These are phyloP conservation scores for Zapornia atra DNA, from an alignment of 2,113 vertebrate genomes.

Conservation along the genomic window DNA sequence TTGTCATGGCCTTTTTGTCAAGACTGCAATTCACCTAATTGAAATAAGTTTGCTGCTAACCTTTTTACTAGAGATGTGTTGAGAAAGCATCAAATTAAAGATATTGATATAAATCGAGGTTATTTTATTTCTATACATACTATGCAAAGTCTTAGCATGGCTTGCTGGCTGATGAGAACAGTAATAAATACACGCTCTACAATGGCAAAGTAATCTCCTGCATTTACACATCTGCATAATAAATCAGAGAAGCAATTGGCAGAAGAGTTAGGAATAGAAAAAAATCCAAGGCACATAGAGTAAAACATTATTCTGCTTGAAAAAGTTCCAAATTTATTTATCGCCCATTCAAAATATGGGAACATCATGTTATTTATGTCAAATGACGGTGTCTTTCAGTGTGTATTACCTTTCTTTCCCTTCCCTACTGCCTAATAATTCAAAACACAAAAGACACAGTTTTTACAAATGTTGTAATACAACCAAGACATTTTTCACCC, in stretches of 20 bases:
- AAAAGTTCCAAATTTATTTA: constrained; percentile 11
- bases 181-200: constrained; percentile 20
- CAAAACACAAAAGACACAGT: background rate
- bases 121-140: background rate
- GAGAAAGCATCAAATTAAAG: constrained; percentile 13
- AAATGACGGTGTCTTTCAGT: background rate
- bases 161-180: background rate
- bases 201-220: background rate
- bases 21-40: background rate
- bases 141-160: background rate
- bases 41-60: background rate
- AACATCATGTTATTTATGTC: background rate
- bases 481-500: background rate
- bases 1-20: background rate
- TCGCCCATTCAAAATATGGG: background rate
- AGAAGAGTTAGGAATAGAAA: background rate
- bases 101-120: background rate
- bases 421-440: background rate
- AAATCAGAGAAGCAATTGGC: constrained; percentile 6
- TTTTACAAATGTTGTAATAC: background rate
- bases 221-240: background rate
- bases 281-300: background rate
- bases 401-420: background rate
- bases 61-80: background rate
- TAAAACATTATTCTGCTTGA: background rate